phyloP scores from a whole-genome alignment of 2,888 invertebrate species.

The Eulithis prunata region DNA sequence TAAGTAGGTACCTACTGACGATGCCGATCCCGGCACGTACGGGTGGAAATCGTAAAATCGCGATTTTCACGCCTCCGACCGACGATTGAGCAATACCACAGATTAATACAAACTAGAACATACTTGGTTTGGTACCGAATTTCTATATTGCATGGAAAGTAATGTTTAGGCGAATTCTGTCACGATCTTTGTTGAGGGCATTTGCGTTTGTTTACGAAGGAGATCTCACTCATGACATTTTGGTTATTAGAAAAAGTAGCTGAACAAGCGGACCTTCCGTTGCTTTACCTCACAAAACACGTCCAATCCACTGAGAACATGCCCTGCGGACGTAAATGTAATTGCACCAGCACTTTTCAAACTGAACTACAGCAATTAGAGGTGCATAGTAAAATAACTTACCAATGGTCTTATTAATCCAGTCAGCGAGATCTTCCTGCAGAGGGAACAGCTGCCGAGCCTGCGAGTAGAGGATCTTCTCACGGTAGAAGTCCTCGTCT shows the following conservation, averaged over 20 bases:
- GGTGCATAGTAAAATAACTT: constrained; percentile 59
- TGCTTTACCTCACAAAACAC: too few species aligned
- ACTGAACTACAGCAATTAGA: too few species aligned
- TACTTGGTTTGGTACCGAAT: constrained; percentile 17
- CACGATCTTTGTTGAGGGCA: constrained; percentile 15
- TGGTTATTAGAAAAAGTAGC: too few species aligned
- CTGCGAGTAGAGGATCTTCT: constrained; percentile 90
- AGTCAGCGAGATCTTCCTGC: constrained; percentile 94
- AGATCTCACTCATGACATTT: too few species aligned
- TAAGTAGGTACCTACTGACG: background rate
- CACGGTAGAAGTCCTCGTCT: constrained; percentile 88
- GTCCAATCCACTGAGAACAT: too few species aligned
- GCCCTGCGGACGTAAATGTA: too few species aligned
- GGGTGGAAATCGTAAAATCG: constrained; percentile 65
- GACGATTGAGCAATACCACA: constrained; percentile 24
- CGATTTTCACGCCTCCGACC: constrained; percentile 54
- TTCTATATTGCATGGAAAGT: constrained; percentile 37
- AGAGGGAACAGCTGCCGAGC: constrained; percentile 91
- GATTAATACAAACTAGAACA: background rate
- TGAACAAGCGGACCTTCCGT: too few species aligned
- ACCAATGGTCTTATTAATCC: constrained; percentile 94
- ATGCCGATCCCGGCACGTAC: constrained; percentile 20
- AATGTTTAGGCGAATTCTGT: constrained; percentile 23
- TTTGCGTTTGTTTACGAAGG: too few species aligned
- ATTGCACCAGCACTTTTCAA: too few species aligned